A percentile compares a stretch with the other conserved stretches of the same genome.
phyloP scores from a whole-genome alignment of 1,140 invertebrate genomes.

The Listronotus bonariensis region DNA sequence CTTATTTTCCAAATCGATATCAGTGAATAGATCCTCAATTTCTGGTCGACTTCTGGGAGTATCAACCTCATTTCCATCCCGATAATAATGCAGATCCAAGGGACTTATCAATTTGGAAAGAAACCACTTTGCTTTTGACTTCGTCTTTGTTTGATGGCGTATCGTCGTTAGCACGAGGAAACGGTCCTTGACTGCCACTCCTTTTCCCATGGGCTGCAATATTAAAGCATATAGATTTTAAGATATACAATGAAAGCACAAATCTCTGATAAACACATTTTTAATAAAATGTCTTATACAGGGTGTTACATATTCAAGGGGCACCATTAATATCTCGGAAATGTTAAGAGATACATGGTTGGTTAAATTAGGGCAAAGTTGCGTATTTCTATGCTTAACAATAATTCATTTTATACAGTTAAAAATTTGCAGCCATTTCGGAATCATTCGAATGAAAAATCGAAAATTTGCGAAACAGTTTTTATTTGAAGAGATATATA shows the following conservation, averaged over 20 bases:
- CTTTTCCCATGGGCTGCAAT: conserved; percentile 62
- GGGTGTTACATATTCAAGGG: no score
- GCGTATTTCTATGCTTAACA: no score
- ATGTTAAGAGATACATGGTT: no score
- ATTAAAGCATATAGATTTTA: conserved; percentile 1
- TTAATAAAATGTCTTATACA: background rate
- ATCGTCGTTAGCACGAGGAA: conserved; percentile 47
- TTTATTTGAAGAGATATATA: no score
- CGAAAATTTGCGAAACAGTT: no score
- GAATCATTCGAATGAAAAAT: no score
- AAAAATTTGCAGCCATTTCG: no score
- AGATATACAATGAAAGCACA: no score
- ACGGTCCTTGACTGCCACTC: conserved; percentile 48
- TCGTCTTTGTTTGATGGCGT: conserved; percentile 53
- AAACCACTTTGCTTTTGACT: conserved; percentile 48
- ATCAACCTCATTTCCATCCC: conserved; percentile 43
- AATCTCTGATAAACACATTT: no score
- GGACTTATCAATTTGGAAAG: conserved; percentile 47
- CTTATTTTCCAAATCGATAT: conserved; percentile 30
- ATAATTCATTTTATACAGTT: no score
- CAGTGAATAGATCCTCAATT: conserved; percentile 32
- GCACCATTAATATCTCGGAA: no score
- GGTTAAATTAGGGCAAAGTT: no score
- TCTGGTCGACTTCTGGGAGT: conserved; percentile 44
- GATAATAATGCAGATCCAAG: conserved; percentile 39